A percentile compares a stretch with the other conserved stretches of the same genome.
These are phyloP conservation scores for Vidua chalybeata DNA, from an alignment of 2,113 vertebrate genomes.

Conservation along the genomic window DNA sequence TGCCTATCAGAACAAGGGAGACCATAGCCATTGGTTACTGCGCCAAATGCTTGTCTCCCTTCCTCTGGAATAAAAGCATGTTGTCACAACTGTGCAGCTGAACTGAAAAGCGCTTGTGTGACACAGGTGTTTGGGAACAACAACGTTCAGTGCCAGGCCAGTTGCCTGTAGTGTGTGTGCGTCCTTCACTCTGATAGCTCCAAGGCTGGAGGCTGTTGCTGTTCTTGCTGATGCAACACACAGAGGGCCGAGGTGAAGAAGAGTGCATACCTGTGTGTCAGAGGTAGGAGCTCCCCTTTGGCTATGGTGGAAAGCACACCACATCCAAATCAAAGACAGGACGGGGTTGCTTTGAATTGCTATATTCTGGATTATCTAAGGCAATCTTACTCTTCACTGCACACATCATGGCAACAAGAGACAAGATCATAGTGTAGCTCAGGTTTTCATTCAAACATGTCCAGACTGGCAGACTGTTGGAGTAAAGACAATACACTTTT, in stretches of 20 bases:
- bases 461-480: background rate
- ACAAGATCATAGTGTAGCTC: background rate
- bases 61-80: background rate
- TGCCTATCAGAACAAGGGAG: background rate
- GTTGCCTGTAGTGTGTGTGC: background rate
- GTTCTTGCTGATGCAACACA: slow-evolving; percentile 47
- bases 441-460: slow-evolving; percentile 27
- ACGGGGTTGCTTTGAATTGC: slow-evolving; percentile 20
- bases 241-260: slow-evolving; percentile 45
- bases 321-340: slow-evolving; percentile 40
- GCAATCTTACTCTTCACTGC: slow-evolving; percentile 11
- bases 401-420: background rate
- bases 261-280: slow-evolving; percentile 54
- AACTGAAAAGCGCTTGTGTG: background rate
- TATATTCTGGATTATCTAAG: slow-evolving; percentile 21
- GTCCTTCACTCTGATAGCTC: background rate
- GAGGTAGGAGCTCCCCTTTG: slow-evolving; percentile 62
- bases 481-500: background rate
- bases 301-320: slow-evolving; percentile 33
- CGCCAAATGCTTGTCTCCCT: background rate
- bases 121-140: slow-evolving; percentile 11
- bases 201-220: slow-evolving; percentile 15
- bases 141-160: background rate
- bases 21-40: background rate
- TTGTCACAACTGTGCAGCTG: background rate